phyloP scores from a whole-genome alignment of 2,797 vertebrate genomes.

The Nannoperca obscura region DNA sequence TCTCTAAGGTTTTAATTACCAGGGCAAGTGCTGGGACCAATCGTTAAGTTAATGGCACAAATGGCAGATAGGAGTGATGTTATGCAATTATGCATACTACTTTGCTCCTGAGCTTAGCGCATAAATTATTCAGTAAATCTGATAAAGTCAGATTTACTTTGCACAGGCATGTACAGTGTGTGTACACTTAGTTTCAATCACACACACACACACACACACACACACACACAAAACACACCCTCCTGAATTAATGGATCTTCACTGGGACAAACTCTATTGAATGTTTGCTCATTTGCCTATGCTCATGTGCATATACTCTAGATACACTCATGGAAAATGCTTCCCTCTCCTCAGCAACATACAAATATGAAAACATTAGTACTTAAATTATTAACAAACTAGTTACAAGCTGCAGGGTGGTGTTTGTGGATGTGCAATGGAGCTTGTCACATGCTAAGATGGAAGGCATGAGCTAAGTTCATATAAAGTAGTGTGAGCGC shows the following conservation, averaged over 20 bases:
- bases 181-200: conserved; percentile 21
- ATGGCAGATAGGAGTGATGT: conserved; percentile 70
- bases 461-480: conserved; percentile 33
- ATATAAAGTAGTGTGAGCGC: conserved; percentile 4
- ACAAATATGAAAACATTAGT: conserved; percentile 49
- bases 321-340: conserved; percentile 10
- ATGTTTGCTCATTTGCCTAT: conserved; percentile 43
- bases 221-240: conserved; percentile 27
- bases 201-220: background rate
- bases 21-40: conserved; percentile 66
- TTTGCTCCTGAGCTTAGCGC: conserved; percentile 57
- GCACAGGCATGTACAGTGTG: conserved; percentile 36
- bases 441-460: conserved; percentile 42
- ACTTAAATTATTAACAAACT: conserved; percentile 66
- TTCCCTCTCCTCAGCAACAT: conserved; percentile 12
- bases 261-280: conserved; percentile 50
- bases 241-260: conserved; percentile 30
- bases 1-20: conserved; percentile 78
- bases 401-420: conserved; percentile 63
- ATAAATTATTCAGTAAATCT: conserved; percentile 76
- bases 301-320: conserved; percentile 23
- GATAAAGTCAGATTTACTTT: conserved; percentile 58
- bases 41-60: conserved; percentile 70
- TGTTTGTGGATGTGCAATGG: conserved; percentile 64
- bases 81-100: conserved; percentile 68